Evolutionary conservation across 2,888 invertebrate genomes (phyloP), one percentile per base, ranked within the genome.

Genomic region (Caenorhabditis sp.): DNA sequence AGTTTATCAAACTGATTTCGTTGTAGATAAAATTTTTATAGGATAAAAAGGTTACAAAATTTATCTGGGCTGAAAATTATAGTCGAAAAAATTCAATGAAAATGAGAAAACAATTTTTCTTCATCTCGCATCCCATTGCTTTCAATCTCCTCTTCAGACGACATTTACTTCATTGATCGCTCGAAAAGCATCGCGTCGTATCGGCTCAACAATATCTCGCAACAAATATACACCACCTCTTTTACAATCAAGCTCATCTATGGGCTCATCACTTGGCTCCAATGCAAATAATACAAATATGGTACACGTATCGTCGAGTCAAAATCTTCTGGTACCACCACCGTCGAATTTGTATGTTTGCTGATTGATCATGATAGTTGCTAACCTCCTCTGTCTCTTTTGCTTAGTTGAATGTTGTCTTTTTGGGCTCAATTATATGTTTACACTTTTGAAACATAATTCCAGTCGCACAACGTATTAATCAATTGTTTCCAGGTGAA

Each of bases 101-200:
- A n/a, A n/a, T n/a, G n/a, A n/a, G n/a, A n/a, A n/a, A n/a, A n/a
- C n/a, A n/a, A n/a, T n/a, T n/a, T n/a, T n/a, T n/a, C n/a, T n/a
- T n/a, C n/a, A n/a, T n/a, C n/a, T n/a, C 19, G 26, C 57, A 26
- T 27, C 57, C 24, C 31, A 23, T 43, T 14, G 12, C 43, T 43
- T 49, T 37, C 57, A 49, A 65, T 50, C 60, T 17, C 14, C 24
- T 57, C 49, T 84, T 74, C 76, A 85, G 85, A 84, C 76, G 51
- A 81, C 84, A 36, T 82, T 85, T 70, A 81, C 83, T 49, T 80
- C 83, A 55, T 58, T 86, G 72, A 82, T 85, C 55, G 81, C 81
- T 24, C 79, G 85, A 50, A 85, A 85, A 65, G 81, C 85, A 19
- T 85, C 84, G 21, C 81, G 84, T 71, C 81, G 69, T 37, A 73